A percentile compares a stretch with the other conserved stretches of the same genome.
Conservation (phyloP, 2,888 invertebrate species). For the Apodemia zela region DNA sequence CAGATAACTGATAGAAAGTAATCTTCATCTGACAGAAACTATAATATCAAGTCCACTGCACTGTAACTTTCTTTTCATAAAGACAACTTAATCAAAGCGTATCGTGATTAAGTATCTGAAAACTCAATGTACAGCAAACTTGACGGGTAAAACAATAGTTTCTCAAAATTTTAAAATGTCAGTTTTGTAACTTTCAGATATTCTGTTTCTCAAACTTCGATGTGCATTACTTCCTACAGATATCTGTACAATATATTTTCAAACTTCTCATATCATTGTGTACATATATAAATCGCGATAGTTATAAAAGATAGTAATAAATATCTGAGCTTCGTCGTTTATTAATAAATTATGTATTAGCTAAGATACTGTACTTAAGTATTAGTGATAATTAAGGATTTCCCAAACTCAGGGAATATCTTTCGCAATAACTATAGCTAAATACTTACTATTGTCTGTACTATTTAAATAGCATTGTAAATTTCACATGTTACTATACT, state of each 20-base stretch:
- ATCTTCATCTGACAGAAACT: background rate
- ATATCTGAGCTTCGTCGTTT: conserved; percentile 79
- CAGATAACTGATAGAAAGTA: conserved; percentile 3
- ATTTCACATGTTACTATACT: conserved; percentile 77
- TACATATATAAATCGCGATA: conserved; percentile 68
- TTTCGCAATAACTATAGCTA: conserved; percentile 77
- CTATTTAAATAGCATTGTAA: conserved; percentile 73
- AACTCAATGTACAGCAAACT: too few relatives aligned
- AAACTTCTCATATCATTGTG: conserved; percentile 73
- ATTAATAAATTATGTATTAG: conserved; percentile 54
- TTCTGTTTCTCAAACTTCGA: conserved; percentile 40
- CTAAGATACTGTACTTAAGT: conserved; percentile 68
- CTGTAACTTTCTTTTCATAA: background rate
- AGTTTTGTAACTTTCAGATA: too few relatives aligned
- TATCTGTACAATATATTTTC: conserved; percentile 47
- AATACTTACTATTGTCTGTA: conserved; percentile 68
- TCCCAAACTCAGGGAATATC: conserved; percentile 55
- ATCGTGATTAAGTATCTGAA: background rate
- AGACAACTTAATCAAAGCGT: too few relatives aligned
- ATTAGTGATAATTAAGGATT: conserved; percentile 60
- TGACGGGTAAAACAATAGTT: background rate
- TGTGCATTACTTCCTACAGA: conserved; percentile 54
- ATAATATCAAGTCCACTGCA: background rate
- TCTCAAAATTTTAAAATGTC: too few relatives aligned
- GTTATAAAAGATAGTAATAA: conserved; percentile 66